phyloP scores from a whole-genome alignment of 2,113 vertebrate species.

The Mastomys natalensis region DNA sequence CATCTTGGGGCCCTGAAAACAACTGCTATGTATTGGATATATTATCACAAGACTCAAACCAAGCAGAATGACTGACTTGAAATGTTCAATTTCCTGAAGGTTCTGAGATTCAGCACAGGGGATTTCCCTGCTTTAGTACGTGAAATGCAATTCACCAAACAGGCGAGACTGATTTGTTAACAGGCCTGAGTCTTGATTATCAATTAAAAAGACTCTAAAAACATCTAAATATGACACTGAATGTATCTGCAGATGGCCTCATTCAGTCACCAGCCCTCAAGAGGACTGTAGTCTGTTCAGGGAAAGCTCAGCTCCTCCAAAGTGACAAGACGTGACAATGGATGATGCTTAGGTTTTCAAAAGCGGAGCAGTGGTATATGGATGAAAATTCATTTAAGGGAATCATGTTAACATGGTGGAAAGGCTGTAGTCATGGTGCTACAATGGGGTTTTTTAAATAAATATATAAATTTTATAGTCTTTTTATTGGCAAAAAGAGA shows the following conservation, averaged over 20 bases:
- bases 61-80: constrained; percentile 40
- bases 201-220: constrained; percentile 84
- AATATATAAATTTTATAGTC: constrained; percentile 9
- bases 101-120: neutral
- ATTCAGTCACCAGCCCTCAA: constrained; percentile 76
- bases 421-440: neutral
- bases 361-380: constrained; percentile 9
- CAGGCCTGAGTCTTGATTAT: constrained; percentile 81
- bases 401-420: neutral
- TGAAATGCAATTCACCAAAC: constrained; percentile 74
- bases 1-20: neutral
- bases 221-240: constrained; percentile 78
- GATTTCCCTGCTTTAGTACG: constrained; percentile 63
- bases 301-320: constrained; percentile 67
- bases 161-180: constrained; percentile 77
- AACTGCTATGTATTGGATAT: neutral
- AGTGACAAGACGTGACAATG: constrained; percentile 61
- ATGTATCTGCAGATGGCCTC: constrained; percentile 81
- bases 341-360: constrained; percentile 42
- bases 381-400: constrained; percentile 42
- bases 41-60: constrained; percentile 41
- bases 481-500: constrained; percentile 47
- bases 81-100: constrained; percentile 1
- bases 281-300: constrained; percentile 72
- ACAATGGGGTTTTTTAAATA: constrained; percentile 25